phyloP scores from a whole-genome alignment of 1,140 invertebrate species.

The Condylostylus longicornis region DNA sequence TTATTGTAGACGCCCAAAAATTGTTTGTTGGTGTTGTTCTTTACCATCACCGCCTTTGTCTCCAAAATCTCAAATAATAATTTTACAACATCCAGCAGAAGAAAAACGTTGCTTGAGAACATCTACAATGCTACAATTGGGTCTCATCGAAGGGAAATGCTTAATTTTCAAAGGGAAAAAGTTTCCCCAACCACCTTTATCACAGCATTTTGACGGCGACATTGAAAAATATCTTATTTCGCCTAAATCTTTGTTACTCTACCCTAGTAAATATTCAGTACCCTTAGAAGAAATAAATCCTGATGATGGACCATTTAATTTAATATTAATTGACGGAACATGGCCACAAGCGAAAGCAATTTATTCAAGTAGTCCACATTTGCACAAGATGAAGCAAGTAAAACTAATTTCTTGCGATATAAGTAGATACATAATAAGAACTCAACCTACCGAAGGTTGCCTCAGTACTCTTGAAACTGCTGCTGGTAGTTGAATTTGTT shows the following conservation, averaged over 20 bases:
- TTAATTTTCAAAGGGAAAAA: constrained; percentile 66
- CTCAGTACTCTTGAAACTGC: constrained; percentile 84
- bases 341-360: constrained; percentile 87
- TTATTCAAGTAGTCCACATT: constrained; percentile 52
- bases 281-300: constrained; percentile 39
- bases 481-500: constrained; percentile 61
- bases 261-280: constrained; percentile 58
- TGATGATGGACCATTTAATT: constrained; percentile 48
- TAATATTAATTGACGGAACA: constrained; percentile 82
- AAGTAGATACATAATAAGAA: constrained; percentile 83
- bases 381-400: constrained; percentile 52
- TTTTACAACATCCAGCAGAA: constrained; percentile 87
- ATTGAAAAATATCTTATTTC: constrained; percentile 49
- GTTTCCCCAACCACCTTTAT: constrained; percentile 55
- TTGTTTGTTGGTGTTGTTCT: constrained; percentile 78
- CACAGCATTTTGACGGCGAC: constrained; percentile 34
- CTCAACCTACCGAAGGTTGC: constrained; percentile 80
- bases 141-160: constrained; percentile 57
- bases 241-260: constrained; percentile 61
- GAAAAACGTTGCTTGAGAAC: constrained; percentile 77
- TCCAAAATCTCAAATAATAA: constrained; percentile 53
- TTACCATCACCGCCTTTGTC: constrained; percentile 51
- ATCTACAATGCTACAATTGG: constrained; percentile 70
- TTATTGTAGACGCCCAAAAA: constrained; percentile 56
- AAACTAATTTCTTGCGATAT: constrained; percentile 53